A percentile compares a stretch with the other conserved stretches of the same genome.
These are phyloP conservation scores for Platorchestia sp. DNA, from an alignment of 1,140 invertebrate species.

Conservation along the genomic window DNA sequence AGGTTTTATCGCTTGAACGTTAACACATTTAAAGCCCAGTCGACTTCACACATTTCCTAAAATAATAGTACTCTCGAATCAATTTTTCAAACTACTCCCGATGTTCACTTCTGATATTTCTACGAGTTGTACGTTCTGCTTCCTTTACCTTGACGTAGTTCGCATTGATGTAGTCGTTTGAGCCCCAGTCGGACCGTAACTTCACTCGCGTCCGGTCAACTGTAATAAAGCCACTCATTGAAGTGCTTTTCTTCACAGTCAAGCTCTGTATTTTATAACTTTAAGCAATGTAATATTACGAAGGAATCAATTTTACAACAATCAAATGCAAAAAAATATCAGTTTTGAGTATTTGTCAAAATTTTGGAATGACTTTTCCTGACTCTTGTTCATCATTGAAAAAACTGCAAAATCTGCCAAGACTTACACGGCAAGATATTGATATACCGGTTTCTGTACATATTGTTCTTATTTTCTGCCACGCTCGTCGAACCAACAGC, in stretches of 20 bases:
- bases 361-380: neutral
- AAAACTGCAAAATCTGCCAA: neutral
- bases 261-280: neutral
- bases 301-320: neutral
- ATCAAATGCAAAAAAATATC: neutral
- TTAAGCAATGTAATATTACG: neutral
- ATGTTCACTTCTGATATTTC: neutral
- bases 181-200: neutral
- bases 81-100: neutral
- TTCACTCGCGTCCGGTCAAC: neutral
- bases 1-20: too few relatives aligned
- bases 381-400: neutral
- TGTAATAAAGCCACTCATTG: neutral
- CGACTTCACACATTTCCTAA: too few relatives aligned
- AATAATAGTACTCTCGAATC: neutral
- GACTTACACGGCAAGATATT: neutral
- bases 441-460: neutral
- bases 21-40: too few relatives aligned
- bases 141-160: neutral
- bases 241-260: neutral
- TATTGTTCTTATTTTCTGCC: neutral
- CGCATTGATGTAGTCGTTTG: slow-evolving; percentile 12
- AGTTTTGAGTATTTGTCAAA: neutral
- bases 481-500: neutral
- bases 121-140: neutral